These are phyloP conservation scores for Gallinago solitaria DNA, from an alignment of 2,797 vertebrate genomes.

Conservation along the genomic window DNA sequence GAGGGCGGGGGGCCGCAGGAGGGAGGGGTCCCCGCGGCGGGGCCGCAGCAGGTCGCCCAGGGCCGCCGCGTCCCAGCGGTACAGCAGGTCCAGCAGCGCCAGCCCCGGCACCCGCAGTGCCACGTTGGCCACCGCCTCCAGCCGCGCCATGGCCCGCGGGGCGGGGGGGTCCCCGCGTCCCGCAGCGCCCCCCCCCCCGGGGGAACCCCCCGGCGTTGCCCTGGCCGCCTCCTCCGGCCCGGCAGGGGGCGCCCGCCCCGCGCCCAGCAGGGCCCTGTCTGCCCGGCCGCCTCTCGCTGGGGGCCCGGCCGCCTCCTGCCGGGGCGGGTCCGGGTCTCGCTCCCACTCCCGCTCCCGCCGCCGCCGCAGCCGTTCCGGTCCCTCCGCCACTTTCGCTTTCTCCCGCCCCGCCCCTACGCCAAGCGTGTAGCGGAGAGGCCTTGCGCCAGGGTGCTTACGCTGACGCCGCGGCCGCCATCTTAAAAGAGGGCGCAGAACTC, in stretches of 20 bases:
- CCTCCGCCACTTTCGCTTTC: conserved; percentile 2
- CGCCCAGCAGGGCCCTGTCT: neutral
- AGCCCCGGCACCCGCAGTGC: conserved; percentile 85
- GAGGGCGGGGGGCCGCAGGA: conserved; percentile 82
- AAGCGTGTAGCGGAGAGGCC: neutral
- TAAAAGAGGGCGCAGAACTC: neutral
- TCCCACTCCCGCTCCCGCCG: neutral
- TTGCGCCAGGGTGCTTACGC: neutral
- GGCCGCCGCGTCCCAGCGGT: conserved; percentile 85
- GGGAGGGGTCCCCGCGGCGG: conserved; percentile 77
- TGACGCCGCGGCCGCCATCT: neutral
- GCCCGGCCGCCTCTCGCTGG: neutral
- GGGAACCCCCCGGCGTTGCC: neutral
- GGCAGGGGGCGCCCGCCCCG: neutral
- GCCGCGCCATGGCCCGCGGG: conserved; percentile 75
- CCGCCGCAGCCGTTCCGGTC: neutral
- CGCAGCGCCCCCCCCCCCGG: neutral
- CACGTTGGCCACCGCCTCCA: conserved; percentile 86
- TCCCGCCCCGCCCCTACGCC: neutral
- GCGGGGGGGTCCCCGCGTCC: neutral
- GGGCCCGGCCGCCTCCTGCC: neutral
- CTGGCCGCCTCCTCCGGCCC: neutral
- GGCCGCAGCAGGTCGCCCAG: conserved; percentile 81
- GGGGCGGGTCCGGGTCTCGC: neutral
- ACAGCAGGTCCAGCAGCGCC: conserved; percentile 84